Percentiles rank a stretch among this genome's conserved stretches.
Conservation (phyloP, 2,113 vertebrate species). For the Lethenteron reissneri region DNA sequence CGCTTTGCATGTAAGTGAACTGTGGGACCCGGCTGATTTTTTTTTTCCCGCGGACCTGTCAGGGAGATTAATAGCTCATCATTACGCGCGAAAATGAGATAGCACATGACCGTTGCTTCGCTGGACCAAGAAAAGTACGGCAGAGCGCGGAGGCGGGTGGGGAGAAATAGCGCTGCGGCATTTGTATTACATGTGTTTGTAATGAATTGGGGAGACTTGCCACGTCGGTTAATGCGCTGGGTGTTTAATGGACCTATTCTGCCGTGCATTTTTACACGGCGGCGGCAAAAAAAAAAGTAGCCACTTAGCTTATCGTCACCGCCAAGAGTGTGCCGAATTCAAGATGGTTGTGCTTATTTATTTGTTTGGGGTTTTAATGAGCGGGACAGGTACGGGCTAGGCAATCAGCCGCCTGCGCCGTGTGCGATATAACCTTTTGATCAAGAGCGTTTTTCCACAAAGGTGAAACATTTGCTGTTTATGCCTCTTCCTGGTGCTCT, state of each 20-base stretch:
- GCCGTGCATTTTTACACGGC: neutral
- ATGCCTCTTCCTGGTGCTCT: neutral
- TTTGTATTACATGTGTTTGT: conserved; percentile 5
- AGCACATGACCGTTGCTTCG: conserved; percentile 4
- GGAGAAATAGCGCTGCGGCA: neutral
- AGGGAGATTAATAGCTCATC: conserved; percentile 6
- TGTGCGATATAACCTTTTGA: neutral
- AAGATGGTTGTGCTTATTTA: no score
- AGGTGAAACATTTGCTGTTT: conserved; percentile 2
- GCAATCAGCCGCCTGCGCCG: neutral
- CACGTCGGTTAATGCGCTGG: conserved; percentile 1
- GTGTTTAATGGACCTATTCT: conserved; percentile 5
- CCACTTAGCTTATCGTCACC: no score
- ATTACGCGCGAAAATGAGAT: conserved; percentile 6
- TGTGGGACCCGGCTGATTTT: conserved; percentile 2
- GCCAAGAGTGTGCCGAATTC: no score
- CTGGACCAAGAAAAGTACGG: conserved; percentile 1
- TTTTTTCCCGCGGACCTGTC: conserved; percentile 5
- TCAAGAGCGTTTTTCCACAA: neutral
- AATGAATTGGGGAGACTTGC: conserved; percentile 4
- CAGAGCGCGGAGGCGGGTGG: neutral
- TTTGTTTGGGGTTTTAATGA: no score
- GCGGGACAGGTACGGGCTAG: no score
- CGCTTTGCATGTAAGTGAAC: neutral
- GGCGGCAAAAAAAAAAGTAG: no score